Evolutionary conservation across 2,888 invertebrate species (phyloP).

Genomic region (Acronicta alni): DNA sequence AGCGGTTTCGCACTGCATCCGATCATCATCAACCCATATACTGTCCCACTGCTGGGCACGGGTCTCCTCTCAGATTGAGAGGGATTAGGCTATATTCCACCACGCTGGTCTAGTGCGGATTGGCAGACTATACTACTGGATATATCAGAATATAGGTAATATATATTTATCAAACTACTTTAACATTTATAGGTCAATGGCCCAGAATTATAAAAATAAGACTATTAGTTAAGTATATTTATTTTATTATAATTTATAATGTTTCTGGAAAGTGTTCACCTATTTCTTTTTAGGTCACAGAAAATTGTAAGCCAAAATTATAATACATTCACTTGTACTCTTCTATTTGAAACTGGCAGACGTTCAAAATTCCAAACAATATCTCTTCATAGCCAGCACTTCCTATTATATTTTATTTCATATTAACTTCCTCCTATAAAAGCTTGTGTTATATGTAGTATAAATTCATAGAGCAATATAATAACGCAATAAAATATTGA

Average conservation of each 20-base stretch:
- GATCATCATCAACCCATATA: too few species aligned
- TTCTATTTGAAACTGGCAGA: constrained; percentile 52
- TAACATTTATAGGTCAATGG: neutral
- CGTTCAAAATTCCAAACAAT: constrained; percentile 51
- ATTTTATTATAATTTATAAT: constrained; percentile 7
- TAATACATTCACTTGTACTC: constrained; percentile 30
- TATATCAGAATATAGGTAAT: too few species aligned
- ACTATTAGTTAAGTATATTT: neutral
- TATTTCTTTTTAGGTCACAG: constrained; percentile 41
- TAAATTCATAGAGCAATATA: constrained; percentile 7
- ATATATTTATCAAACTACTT: too few species aligned
- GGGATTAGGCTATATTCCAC: too few species aligned
- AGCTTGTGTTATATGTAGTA: neutral
- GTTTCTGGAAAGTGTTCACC: constrained; percentile 16
- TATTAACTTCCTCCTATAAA: constrained; percentile 11
- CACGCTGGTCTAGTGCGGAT: too few species aligned
- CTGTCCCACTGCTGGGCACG: too few species aligned
- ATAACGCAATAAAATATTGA: neutral
- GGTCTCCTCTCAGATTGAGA: too few species aligned
- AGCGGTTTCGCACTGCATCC: too few species aligned
- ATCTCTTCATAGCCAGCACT: constrained; percentile 34
- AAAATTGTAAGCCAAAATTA: constrained; percentile 51
- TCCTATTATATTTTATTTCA: constrained; percentile 36
- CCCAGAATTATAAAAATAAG: neutral
- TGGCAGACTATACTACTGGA: too few species aligned